Evolutionary conservation across 1,140 invertebrate species (phyloP), one percentile per base, ranked within the genome.

Genomic region (Lordiphosa clarofinis): DNA sequence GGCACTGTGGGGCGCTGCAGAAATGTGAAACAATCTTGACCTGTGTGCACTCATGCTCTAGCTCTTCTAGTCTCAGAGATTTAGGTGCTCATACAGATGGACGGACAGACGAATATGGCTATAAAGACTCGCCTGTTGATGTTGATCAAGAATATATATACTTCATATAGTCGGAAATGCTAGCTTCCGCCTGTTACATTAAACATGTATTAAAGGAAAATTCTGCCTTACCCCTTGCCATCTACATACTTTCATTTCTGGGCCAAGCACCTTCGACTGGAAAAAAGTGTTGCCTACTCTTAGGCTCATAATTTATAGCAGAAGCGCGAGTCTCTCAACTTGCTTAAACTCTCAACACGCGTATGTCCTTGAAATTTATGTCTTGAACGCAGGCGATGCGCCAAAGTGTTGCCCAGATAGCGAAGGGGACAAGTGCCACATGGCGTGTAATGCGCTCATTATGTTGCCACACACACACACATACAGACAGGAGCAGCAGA

Each of bases 371-470:
- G 76, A 82, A 84, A 82, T 82, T 82, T 82, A 82, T 82, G 76
- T 78, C 63, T 82, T 76, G 58, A 15, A 73, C 73, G 73, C 76
- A 82, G 78, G 78, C 78, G 46, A 82, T 72, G 65, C 65, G 53
- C 54, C 49, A 64, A 53, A 49, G 52, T 64, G 62, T 58, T 76
- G 73, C 43, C 54, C 35, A 54, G 56, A 35, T 49, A 47, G 39
- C 39, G 8, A 31, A 39, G 58, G 65, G 59, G 65, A 31, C 55
- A 68, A 56, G 56, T 57, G 76, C 68, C 73, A 69, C 73, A 73
- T 82, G 73, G 78, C 78, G 64, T 82, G 78, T 78, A 86, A 82
- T 73, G 60, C 73, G 69, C 73, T 84, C 81, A 82, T 82, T 86
- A 82, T 78, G 68, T 36, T 84, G 60, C 68, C 52, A 50, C 28